A percentile compares a stretch with the other conserved stretches of the same genome.
These are phyloP conservation scores for Cerceris ruficornis DNA, from an alignment of 2,888 invertebrate genomes.

Conservation along the genomic window DNA sequence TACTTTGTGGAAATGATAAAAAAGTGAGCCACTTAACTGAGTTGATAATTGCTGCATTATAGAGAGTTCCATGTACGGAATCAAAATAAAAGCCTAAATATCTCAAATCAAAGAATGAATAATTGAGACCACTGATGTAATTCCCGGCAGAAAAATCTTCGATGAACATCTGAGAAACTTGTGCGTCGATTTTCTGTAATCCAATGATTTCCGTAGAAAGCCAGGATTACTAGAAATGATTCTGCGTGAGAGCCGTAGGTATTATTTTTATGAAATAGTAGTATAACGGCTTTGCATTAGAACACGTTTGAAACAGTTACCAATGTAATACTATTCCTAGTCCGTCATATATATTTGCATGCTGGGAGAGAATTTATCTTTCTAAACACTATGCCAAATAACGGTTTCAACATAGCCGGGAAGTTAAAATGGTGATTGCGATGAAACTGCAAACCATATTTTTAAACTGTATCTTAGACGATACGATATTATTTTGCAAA, in stretches of 20 bases:
- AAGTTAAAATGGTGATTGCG: constrained; percentile 61
- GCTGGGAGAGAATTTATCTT: constrained; percentile 48
- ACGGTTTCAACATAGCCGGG: constrained; percentile 61
- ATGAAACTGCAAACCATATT: constrained; percentile 65
- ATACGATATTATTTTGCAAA: constrained; percentile 39
- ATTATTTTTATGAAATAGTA: not conserved
- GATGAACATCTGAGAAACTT: too few relatives aligned
- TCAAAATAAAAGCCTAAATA: too few relatives aligned
- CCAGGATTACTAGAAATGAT: too few relatives aligned
- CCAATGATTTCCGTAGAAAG: too few relatives aligned
- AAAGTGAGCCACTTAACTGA: too few relatives aligned
- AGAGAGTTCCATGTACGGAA: too few relatives aligned
- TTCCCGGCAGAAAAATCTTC: too few relatives aligned
- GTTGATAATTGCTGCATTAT: too few relatives aligned
- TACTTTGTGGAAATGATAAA: too few relatives aligned
- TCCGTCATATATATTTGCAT: constrained; percentile 26
- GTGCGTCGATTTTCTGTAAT: too few relatives aligned
- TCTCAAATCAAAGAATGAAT: too few relatives aligned
- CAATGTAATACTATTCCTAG: constrained; percentile 11
- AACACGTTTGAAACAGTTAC: constrained; percentile 2
- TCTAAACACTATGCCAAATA: constrained; percentile 59
- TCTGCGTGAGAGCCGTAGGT: not conserved
- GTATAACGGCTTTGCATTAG: not conserved
- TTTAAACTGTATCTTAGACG: constrained; percentile 60
- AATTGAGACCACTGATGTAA: too few relatives aligned